Conservation (phyloP, 2,113 vertebrate genomes). For the Apodemus speciosus region DNA sequence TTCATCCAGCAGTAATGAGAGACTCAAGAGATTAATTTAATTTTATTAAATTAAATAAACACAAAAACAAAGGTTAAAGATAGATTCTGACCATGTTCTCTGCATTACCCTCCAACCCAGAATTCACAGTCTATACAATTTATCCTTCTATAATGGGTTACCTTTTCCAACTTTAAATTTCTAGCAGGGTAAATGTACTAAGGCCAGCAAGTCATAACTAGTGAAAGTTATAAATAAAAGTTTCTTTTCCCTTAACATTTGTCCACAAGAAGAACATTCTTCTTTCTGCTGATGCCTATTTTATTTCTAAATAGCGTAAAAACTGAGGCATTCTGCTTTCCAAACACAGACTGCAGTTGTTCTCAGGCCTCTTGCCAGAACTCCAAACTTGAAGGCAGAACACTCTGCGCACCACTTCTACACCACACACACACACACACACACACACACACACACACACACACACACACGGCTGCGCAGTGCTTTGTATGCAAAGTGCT, state of each 20-base stretch:
- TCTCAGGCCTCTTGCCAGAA: slow-evolving; percentile 17
- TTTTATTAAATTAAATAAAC: neutral
- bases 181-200: slow-evolving; percentile 44
- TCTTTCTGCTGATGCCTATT: neutral
- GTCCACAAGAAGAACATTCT: slow-evolving; percentile 35
- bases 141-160: slow-evolving; percentile 48
- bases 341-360: neutral
- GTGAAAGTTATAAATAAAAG: slow-evolving; percentile 68
- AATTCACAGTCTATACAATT: slow-evolving; percentile 58
- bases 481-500: slow-evolving; percentile 1
- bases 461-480: neutral
- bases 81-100: slow-evolving; percentile 71
- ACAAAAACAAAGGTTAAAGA: slow-evolving; percentile 5
- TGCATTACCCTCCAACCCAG: slow-evolving; percentile 56
- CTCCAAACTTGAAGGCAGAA: slow-evolving; percentile 27
- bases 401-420: neutral
- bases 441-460: too few species aligned
- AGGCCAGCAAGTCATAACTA: slow-evolving; percentile 69
- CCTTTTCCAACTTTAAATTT: slow-evolving; percentile 67
- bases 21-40: slow-evolving; percentile 34
- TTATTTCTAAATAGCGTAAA: neutral
- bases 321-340: slow-evolving; percentile 54
- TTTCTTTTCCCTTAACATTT: slow-evolving; percentile 46
- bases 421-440: neutral
- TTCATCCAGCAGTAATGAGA: slow-evolving; percentile 73